Evolutionary conservation across 2,113 vertebrate genomes (phyloP), one percentile per base, ranked within the genome.

Genomic region (Conger conger): DNA sequence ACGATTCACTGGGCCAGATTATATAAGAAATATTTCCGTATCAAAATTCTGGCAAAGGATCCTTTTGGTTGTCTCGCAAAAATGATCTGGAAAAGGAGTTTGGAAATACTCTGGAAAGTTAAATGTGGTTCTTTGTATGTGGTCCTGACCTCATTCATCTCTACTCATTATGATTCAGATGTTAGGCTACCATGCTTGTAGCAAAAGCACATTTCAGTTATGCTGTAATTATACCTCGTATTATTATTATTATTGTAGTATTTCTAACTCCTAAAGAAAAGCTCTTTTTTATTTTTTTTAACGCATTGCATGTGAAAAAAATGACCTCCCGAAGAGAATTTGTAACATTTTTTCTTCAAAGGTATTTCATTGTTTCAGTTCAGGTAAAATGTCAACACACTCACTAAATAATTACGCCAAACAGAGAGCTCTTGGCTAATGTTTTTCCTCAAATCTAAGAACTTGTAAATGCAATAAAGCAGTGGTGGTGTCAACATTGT

Each of bases 81-180:
- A 94, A 92, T 94, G 91, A 90, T 91, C 91, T 90, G 88, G 88
- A 91, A 90, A 90, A 92, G 91, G 92, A 94, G 92, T 88, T 91
- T 92, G 92, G 92, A 94, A 91, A 94, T 92, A 91, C 90, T 93
- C 91, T 91, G 57, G 57, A 86, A 91, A 93, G 93, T 94, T 90
- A 93, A 91, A 92, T 90, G 92, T 92, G 92, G 79, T 90, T 90
- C 91, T 93, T 45, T 63, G 23, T 27, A 57, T 85, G 54, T 82
- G 40, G 7, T 45, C 57, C 27, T 85, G 27, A 73, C 27, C 27
- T 33, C 68, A 73, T n/a, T 73, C n/a, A n/a, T 0, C 68, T 73
- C 1, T 73, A 73, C 5, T 73, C 68, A n/a, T 63, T 63, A 63
- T 73, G n/a, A 73, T 73, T 73, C 9, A 30, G 82, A 85, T 76